phyloP scores from a whole-genome alignment of 2,113 vertebrate species.

The Alosa alosa region DNA sequence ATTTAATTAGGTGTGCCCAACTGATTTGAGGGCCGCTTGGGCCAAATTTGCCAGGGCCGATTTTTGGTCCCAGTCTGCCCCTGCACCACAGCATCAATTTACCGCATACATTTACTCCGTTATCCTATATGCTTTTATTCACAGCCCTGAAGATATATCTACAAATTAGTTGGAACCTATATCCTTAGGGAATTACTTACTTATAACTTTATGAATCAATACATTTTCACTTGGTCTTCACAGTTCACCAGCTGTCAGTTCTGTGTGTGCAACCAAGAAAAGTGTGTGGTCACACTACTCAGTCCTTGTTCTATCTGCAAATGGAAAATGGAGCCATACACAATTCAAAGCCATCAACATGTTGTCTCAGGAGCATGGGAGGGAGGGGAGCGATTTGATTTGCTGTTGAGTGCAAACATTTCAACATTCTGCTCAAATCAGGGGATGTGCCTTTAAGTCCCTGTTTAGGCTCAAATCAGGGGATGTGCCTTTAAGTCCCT shows the following conservation, averaged over 20 bases:
- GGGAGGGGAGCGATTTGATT: not conserved
- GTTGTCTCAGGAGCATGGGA: not conserved
- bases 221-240: too few relatives aligned
- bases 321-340: not conserved
- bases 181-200: not conserved
- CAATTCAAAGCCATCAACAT: not conserved
- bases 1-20: too few relatives aligned
- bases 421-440: too few relatives aligned
- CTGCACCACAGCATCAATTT: not conserved
- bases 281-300: too few relatives aligned
- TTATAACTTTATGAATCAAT: not conserved
- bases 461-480: too few relatives aligned
- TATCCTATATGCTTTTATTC: not conserved
- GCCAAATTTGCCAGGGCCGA: too few relatives aligned
- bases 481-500: not conserved
- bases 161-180: not conserved
- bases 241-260: not conserved
- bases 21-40: too few relatives aligned
- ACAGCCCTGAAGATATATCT: not conserved
- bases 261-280: not conserved
- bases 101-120: not conserved
- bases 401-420: too few relatives aligned
- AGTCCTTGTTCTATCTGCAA: not conserved
- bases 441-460: too few relatives aligned
- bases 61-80: too few relatives aligned